phyloP scores from a whole-genome alignment of 2,113 vertebrate species.

The Tyrannus savana region DNA sequence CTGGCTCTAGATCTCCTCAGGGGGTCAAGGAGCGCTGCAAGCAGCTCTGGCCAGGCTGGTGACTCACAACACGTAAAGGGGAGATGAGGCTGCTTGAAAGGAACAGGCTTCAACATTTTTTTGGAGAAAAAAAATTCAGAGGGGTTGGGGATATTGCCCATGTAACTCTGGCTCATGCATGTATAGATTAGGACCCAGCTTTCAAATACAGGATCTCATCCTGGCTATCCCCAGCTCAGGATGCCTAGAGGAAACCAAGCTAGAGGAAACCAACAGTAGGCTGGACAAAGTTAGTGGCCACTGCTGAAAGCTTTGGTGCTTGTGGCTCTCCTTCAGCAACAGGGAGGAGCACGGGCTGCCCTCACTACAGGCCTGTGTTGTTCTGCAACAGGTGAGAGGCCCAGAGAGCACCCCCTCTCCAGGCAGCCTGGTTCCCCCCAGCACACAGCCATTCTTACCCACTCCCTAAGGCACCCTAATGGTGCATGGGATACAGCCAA shows the following conservation, averaged over 20 bases:
- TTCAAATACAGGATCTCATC: background rate
- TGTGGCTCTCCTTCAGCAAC: background rate
- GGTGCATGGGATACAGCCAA: background rate
- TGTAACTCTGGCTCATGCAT: background rate
- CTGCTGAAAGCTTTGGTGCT: background rate
- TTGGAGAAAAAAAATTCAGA: background rate
- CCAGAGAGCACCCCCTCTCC: accelerated
- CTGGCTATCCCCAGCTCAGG: background rate
- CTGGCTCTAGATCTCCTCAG: background rate
- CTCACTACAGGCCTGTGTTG: background rate
- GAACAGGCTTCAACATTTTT: background rate
- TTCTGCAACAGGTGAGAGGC: background rate
- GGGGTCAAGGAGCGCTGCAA: accelerated
- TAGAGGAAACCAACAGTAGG: background rate
- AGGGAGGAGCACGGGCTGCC: background rate
- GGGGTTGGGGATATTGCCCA: background rate
- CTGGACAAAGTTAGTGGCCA: background rate
- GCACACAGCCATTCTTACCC: background rate
- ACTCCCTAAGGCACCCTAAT: background rate
- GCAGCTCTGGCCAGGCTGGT: background rate
- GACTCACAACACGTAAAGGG: background rate
- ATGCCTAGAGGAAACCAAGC: background rate
- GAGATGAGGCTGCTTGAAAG: background rate
- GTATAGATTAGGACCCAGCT: background rate
- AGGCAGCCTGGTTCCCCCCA: background rate